phyloP scores from a whole-genome alignment of 1,140 invertebrate species.

The Sarcophaga peregrina region DNA sequence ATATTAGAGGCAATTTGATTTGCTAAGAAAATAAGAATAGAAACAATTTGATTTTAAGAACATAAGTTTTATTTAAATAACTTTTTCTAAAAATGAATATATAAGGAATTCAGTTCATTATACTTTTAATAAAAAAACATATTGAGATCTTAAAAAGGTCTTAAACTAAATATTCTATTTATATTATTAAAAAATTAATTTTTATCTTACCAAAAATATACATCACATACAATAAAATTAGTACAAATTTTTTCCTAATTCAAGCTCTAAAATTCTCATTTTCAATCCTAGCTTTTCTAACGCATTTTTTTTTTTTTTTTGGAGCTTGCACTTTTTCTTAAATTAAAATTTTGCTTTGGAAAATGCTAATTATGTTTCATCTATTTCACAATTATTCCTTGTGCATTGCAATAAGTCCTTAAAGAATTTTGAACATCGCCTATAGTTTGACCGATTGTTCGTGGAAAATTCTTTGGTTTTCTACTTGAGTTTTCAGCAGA shows the following conservation, averaged over 20 bases:
- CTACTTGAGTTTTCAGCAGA: not conserved
- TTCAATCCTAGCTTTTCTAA: not conserved
- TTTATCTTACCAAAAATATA: not conserved
- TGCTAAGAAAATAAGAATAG: not conserved
- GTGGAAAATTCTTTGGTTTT: slow-evolving; percentile 3
- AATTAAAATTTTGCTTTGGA: not conserved
- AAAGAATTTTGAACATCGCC: not conserved
- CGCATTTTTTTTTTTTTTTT: not conserved
- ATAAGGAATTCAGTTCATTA: slow-evolving; percentile 12
- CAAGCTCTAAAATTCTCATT: slow-evolving; percentile 12
- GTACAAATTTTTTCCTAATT: not conserved
- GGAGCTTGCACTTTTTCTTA: not conserved
- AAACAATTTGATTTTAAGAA: slow-evolving; percentile 27
- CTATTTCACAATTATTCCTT: not conserved
- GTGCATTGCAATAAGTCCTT: not conserved
- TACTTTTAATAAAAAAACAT: slow-evolving; percentile 6
- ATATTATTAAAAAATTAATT: not conserved
- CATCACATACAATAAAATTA: not conserved
- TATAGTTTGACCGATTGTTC: not conserved
- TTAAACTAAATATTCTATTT: no score
- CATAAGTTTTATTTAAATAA: not conserved
- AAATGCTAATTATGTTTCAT: not conserved
- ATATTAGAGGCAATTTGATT: not conserved
- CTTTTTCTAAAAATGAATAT: not conserved
- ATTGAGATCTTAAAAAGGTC: not conserved